These are phyloP conservation scores for Nematopogon swammerdamellus DNA, from an alignment of 2,888 invertebrate species.

Conservation along the genomic window DNA sequence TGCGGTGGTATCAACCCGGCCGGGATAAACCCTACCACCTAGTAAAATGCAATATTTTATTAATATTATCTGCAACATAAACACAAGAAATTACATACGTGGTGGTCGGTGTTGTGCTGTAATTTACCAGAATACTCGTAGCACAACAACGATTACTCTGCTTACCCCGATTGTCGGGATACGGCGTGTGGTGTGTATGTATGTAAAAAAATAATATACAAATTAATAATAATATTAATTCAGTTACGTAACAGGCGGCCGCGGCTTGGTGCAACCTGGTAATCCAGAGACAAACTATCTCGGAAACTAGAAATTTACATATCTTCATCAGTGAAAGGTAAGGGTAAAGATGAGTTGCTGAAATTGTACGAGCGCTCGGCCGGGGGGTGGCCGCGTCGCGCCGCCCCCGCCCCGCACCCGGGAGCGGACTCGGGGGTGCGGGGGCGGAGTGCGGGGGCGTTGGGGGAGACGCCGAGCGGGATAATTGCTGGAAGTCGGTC, in stretches of 20 bases:
- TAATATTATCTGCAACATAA: too few relatives aligned
- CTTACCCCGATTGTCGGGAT: too few relatives aligned
- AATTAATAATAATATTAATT: too few relatives aligned
- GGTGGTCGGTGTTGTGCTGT: too few relatives aligned
- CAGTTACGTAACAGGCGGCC: not conserved
- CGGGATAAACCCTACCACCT: too few relatives aligned
- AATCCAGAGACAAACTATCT: slow-evolving; percentile 23
- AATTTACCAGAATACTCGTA: too few relatives aligned
- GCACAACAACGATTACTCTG: too few relatives aligned
- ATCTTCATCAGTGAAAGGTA: slow-evolving; percentile 43
- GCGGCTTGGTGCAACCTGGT: not conserved
- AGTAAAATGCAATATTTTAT: too few relatives aligned
- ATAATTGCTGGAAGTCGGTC: slow-evolving; percentile 32
- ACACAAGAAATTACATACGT: too few relatives aligned
- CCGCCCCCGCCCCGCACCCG: slow-evolving; percentile 9
- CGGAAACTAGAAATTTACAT: slow-evolving; percentile 33
- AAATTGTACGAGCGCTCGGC: slow-evolving; percentile 23
- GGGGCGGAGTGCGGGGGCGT: not conserved
- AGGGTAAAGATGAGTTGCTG: slow-evolving; percentile 48
- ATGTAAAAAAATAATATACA: too few relatives aligned
- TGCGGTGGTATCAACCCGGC: too few relatives aligned
- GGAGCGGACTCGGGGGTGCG: slow-evolving; percentile 1
- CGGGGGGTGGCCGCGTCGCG: slow-evolving; percentile 5
- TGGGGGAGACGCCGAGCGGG: slow-evolving; percentile 13
- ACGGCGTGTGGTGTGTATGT: too few relatives aligned